phyloP scores from a whole-genome alignment of 2,797 vertebrate genomes.

The Chiroxiphia lanceolata region DNA sequence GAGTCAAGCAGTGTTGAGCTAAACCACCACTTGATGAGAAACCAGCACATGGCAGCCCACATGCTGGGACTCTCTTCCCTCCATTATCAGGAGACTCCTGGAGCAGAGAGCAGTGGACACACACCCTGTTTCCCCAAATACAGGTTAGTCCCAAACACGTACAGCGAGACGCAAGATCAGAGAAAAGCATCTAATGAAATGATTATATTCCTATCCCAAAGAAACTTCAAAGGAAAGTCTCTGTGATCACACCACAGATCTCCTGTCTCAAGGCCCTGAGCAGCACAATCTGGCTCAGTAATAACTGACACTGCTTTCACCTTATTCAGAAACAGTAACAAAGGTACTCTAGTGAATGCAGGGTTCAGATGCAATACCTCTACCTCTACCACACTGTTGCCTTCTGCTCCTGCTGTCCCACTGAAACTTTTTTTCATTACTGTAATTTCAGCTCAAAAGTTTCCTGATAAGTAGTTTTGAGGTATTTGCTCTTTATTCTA shows the following conservation, averaged over 20 bases:
- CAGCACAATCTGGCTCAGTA: background rate
- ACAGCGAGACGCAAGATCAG: background rate
- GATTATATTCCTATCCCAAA: background rate
- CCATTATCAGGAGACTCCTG: background rate
- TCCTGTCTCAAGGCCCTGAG: background rate
- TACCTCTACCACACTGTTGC: background rate
- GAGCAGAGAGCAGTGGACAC: background rate
- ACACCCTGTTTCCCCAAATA: background rate
- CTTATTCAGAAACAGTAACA: background rate
- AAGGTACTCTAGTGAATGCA: background rate
- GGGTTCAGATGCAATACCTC: background rate
- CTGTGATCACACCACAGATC: background rate
- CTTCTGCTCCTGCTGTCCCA: background rate
- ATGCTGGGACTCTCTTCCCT: background rate
- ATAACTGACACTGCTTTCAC: background rate
- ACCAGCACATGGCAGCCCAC: background rate
- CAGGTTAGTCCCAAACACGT: fast-evolving
- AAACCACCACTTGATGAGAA: background rate
- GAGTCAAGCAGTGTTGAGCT: background rate
- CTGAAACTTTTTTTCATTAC: background rate
- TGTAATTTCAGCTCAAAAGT: background rate
- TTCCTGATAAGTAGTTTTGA: background rate
- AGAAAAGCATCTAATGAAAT: background rate
- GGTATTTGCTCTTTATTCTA: background rate
- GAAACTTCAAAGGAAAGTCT: background rate